These are phyloP conservation scores for Girardinus metallicus DNA, from an alignment of 2,797 vertebrate species.

Conservation along the genomic window DNA sequence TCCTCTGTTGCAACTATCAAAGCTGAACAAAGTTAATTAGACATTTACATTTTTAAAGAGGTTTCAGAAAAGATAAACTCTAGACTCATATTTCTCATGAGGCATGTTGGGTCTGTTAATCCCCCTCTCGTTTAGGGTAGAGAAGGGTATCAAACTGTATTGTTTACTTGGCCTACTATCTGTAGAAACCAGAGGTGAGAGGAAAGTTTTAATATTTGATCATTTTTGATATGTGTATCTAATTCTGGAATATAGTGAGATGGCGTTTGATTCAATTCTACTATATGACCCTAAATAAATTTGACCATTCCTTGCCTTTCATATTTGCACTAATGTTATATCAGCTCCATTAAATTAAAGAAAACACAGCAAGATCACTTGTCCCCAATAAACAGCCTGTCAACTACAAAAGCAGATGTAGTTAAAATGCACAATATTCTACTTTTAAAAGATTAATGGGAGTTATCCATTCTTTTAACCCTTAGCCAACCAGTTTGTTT, in stretches of 20 bases:
- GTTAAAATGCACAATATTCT: conserved; percentile 37
- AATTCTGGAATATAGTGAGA: not conserved
- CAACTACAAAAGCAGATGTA: conserved; percentile 25
- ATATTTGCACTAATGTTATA: not conserved
- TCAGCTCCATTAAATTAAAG: not conserved
- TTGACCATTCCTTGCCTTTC: not conserved
- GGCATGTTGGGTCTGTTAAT: conserved; percentile 35
- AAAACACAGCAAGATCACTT: not conserved
- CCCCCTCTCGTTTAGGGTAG: conserved; percentile 25
- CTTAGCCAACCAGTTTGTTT: conserved; percentile 31
- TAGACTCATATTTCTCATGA: conserved; percentile 32
- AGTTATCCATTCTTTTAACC: conserved; percentile 12
- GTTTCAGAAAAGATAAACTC: conserved; percentile 45
- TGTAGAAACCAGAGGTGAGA: conserved; percentile 15
- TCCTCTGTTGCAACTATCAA: conserved; percentile 32
- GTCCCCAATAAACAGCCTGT: not conserved
- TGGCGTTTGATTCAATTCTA: not conserved
- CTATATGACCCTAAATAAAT: not conserved
- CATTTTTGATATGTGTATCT: not conserved
- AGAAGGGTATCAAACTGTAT: conserved; percentile 17
- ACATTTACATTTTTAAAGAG: conserved; percentile 33
- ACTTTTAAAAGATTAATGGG: conserved; percentile 30
- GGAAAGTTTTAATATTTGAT: conserved; percentile 2
- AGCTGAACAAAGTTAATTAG: conserved; percentile 41
- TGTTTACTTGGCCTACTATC: conserved; percentile 21